A percentile compares a stretch with the other conserved stretches of the same genome.
These are phyloP conservation scores for Antidorcas marsupialis DNA, from an alignment of 2,113 vertebrate genomes.

Conservation along the genomic window DNA sequence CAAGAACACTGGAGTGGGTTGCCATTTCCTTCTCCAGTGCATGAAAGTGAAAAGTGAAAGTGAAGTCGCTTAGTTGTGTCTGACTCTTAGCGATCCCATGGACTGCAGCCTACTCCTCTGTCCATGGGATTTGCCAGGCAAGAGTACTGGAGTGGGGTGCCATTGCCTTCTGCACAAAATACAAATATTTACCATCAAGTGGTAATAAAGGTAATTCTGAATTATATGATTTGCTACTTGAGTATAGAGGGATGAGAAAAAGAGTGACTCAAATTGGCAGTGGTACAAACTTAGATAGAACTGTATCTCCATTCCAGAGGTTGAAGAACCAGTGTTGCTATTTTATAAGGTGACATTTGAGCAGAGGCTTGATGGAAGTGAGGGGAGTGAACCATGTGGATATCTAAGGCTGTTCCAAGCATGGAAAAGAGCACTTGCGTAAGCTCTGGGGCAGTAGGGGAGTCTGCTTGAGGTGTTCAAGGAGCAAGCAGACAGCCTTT, in stretches of 20 bases:
- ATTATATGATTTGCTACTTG: not conserved
- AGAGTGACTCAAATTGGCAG: not conserved
- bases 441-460: not conserved
- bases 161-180: too few species aligned
- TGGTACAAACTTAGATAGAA: not conserved
- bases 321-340: not conserved
- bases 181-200: not conserved
- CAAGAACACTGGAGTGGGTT: too few species aligned
- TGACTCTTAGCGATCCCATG: accelerated
- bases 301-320: not conserved
- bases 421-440: not conserved
- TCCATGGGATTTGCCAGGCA: too few species aligned
- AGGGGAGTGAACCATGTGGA: not conserved
- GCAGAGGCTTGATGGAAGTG: not conserved
- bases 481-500: not conserved
- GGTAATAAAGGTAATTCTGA: not conserved
- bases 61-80: too few species aligned
- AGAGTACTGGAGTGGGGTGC: too few species aligned
- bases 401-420: not conserved
- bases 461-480: not conserved
- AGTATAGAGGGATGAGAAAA: not conserved
- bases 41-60: too few species aligned
- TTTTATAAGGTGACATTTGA: not conserved
- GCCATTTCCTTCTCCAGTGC: too few species aligned
- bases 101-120: too few species aligned